Conservation (phyloP, 2,113 vertebrate genomes). For the Zeus faber region DNA sequence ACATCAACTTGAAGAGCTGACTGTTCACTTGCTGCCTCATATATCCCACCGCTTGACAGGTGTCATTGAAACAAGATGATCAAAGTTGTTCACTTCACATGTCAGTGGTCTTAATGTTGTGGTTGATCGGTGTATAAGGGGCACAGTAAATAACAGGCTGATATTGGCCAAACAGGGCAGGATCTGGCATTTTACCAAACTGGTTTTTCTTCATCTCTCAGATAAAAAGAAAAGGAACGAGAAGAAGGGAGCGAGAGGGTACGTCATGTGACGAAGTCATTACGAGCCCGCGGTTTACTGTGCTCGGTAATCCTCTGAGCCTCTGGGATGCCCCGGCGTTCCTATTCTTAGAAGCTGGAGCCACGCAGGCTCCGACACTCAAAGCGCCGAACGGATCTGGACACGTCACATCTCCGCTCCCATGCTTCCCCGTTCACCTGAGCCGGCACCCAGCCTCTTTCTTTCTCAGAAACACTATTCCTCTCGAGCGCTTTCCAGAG, state of each 20-base stretch:
- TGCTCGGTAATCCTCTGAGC: conserved; percentile 18
- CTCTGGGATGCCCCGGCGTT: conserved; percentile 8
- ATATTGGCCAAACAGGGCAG: no score
- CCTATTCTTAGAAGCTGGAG: conserved; percentile 26
- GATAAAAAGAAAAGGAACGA: not conserved
- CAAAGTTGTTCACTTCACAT: no score
- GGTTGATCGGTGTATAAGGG: no score
- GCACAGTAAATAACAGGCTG: no score
- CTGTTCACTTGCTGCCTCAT: no score
- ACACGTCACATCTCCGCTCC: conserved; percentile 16
- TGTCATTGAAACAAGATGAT: no score
- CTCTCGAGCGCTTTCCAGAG: conserved; percentile 13
- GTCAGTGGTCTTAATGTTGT: no score
- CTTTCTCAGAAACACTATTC: conserved; percentile 15
- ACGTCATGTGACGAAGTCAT: conserved; percentile 7
- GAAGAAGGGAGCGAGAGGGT: not conserved
- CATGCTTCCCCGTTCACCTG: not conserved
- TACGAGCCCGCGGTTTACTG: conserved; percentile 14
- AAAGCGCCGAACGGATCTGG: conserved; percentile 20
- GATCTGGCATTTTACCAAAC: no score
- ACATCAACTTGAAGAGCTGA: no score
- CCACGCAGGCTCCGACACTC: not conserved
- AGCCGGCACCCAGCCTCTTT: not conserved
- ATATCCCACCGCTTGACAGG: no score
- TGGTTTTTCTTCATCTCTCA: not conserved